Evolutionary conservation across 2,113 vertebrate species (phyloP).

Genomic region (Caranx melampygus): DNA sequence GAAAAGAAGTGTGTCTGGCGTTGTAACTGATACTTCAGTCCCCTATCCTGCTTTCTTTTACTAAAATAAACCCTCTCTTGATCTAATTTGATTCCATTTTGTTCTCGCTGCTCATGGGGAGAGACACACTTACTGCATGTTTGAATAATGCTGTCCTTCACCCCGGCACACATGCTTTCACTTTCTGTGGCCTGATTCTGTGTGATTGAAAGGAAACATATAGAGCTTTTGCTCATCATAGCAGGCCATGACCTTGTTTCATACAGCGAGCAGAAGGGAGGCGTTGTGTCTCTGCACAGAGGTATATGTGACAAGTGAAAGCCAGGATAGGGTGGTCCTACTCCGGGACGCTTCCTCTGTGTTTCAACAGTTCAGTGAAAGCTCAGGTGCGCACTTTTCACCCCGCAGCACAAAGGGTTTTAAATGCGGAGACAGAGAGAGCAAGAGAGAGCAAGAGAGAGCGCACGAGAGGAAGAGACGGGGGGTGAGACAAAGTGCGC

Average conservation of each 20-base stretch:
- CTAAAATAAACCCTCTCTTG: constrained; percentile 74
- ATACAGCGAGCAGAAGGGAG: not conserved
- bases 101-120: constrained; percentile 62
- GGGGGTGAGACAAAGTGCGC: constrained; percentile 3
- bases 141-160: constrained; percentile 64
- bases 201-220: constrained; percentile 32
- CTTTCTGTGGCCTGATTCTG: constrained; percentile 61
- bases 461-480: constrained; percentile 28
- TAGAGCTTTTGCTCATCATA: constrained; percentile 25
- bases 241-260: constrained; percentile 42
- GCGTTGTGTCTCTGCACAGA: constrained; percentile 9
- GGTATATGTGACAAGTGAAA: not conserved
- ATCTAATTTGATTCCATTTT: constrained; percentile 72
- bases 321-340: not conserved
- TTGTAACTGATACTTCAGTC: constrained; percentile 69
- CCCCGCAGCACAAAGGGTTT: constrained; percentile 21
- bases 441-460: constrained; percentile 11
- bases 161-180: constrained; percentile 38
- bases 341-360: not conserved
- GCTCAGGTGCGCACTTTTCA: constrained; percentile 52
- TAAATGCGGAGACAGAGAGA: constrained; percentile 8
- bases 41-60: constrained; percentile 68
- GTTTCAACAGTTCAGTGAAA: constrained; percentile 41
- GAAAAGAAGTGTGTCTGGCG: constrained; percentile 60
- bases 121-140: constrained; percentile 68